Base-by-base conservation (phyloP, 1,140 invertebrate species). In the Proctacanthus coquilletti region DNA sequence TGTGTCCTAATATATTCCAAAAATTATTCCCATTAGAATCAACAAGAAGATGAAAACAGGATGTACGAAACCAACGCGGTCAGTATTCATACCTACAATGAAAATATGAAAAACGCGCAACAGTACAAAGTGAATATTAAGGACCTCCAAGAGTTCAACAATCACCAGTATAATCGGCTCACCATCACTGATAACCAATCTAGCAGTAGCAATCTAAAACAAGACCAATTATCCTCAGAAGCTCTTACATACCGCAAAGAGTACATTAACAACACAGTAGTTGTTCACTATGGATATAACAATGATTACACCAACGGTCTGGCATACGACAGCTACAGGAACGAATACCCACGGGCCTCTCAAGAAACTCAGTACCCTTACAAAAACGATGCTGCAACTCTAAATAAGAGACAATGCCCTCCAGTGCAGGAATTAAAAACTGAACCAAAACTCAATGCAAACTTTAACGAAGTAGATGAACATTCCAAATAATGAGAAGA, bases 121-220 rank as follows among this genome's bases (percentile, higher is more conserved):
- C 19, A 36, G 5, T 19, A 9, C 35, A 36, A 36, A 21, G 19
- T 9, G 11, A 37, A 37, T 18, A 37, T 18, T 27, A 35, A 3
- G 11, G 11, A 35, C 11, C 34, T 20, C 5, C 14, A 35, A 10
- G 17, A 35, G 3, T 21, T 19, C 10, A 19, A 34, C 17, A 27
- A 34, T 17, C 11, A 18, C 13, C 17, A 20, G 8, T 3, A 37
- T 13, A 37, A 17, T 5, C 5, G n/a, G 10, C 6, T 17, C 21
- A 37, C 5, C 20, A 36, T 4, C 15, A 13, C 30, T 10, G 30
- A 32, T 6, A 25, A 25, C 23, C 15, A 6, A 17, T 13, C 9
- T 17, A 6, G 17, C 30, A 15, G 5, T 13, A 10, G 17, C 8
- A 32, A 32, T 32, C 8, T 27, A 8, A 27, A 6, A 35, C 11